These are phyloP conservation scores for Xerus inauris DNA, from an alignment of 2,113 vertebrate genomes.

Conservation along the genomic window DNA sequence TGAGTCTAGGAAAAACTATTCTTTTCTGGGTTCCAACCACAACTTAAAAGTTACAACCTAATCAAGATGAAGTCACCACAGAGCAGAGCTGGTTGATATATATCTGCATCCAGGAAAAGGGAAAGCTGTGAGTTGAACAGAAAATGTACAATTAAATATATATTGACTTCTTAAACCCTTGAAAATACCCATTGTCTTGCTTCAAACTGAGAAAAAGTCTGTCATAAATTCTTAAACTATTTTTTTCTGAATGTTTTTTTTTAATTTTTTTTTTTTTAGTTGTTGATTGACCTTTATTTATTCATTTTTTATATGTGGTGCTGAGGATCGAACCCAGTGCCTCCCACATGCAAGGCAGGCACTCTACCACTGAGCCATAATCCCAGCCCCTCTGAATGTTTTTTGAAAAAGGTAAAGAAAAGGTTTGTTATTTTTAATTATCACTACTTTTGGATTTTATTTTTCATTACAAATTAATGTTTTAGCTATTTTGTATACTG, in stretches of 20 bases:
- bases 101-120: neutral
- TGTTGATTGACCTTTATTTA: too few relatives aligned
- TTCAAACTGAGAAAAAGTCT: neutral
- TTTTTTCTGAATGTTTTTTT: neutral
- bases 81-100: neutral
- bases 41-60: neutral
- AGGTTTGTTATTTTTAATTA: neutral
- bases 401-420: constrained; percentile 22
- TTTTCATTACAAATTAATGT: neutral
- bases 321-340: too few relatives aligned
- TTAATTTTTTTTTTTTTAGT: too few relatives aligned
- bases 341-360: too few relatives aligned
- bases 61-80: neutral
- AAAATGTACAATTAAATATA: neutral
- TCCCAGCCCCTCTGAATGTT: neutral
- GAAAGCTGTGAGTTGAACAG: neutral
- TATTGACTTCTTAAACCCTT: neutral
- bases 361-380: too few relatives aligned
- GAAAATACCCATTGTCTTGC: neutral
- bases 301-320: too few relatives aligned
- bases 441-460: neutral
- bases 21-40: neutral
- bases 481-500: neutral
- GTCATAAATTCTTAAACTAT: neutral
- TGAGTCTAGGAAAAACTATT: neutral